These are phyloP conservation scores for Palloptera scutellata DNA, from an alignment of 2,888 invertebrate species.

Conservation along the genomic window DNA sequence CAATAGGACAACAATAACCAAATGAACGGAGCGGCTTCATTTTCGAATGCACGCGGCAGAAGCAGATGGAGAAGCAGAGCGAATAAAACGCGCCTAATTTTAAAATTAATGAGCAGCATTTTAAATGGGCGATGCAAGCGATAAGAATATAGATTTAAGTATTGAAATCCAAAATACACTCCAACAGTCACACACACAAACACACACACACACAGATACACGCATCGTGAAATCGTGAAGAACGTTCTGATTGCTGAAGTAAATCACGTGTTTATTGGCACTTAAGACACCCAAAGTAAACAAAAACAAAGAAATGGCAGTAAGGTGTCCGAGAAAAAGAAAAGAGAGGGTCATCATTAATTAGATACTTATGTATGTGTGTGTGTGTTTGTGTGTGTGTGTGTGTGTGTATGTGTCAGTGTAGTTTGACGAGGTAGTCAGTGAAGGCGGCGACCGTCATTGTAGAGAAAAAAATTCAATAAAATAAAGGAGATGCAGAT, in stretches of 20 bases:
- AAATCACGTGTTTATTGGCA: conserved; percentile 62
- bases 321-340: conserved; percentile 19
- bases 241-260: conserved; percentile 47
- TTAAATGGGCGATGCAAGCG: conserved; percentile 59
- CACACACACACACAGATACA: conserved; percentile 16
- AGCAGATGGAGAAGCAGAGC: conserved; percentile 11
- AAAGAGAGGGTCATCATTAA: conserved; percentile 31
- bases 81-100: conserved; percentile 59
- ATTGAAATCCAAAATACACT: conserved; percentile 18
- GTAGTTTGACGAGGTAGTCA: not conserved
- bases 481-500: too few relatives aligned
- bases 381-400: too few relatives aligned
- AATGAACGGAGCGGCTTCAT: conserved; percentile 23
- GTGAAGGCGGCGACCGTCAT: too few relatives aligned
- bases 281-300: conserved; percentile 42
- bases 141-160: conserved; percentile 43
- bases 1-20: conserved; percentile 21
- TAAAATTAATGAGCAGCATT: conserved; percentile 62
- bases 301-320: conserved; percentile 28
- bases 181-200: conserved; percentile 13
- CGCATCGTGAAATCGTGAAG: conserved; percentile 19
- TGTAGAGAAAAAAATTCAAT: too few relatives aligned
- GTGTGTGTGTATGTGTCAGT: not conserved
- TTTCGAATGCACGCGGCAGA: conserved; percentile 16
- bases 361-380: not conserved